These are phyloP conservation scores for Cylindroiulus punctatus DNA, from an alignment of 2,888 invertebrate genomes.

Conservation along the genomic window DNA sequence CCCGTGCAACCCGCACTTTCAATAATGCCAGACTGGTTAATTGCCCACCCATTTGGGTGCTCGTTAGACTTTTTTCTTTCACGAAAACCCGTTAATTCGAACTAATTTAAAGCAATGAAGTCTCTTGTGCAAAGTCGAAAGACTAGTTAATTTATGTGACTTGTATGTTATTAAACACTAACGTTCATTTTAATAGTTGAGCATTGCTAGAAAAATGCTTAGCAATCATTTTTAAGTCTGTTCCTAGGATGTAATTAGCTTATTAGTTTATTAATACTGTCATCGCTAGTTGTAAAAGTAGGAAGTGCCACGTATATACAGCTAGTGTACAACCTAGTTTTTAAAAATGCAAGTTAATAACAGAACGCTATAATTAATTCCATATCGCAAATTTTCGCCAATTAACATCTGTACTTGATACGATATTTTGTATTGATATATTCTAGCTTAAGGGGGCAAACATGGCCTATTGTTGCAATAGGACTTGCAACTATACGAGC, in stretches of 20 bases:
- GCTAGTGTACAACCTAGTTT: conserved; percentile 15
- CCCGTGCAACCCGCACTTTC: background rate
- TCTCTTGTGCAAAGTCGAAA: background rate
- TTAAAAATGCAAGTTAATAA: too few relatives aligned
- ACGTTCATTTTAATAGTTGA: background rate
- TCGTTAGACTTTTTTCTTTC: background rate
- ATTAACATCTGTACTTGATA: too few relatives aligned
- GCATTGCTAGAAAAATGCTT: conserved; percentile 6
- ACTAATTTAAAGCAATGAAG: conserved; percentile 11
- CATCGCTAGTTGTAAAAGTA: background rate
- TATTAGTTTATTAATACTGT: background rate
- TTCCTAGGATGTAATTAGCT: background rate
- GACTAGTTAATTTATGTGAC: conserved; percentile 24
- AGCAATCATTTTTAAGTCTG: background rate
- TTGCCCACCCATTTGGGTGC: conserved; percentile 5
- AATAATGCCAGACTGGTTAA: conserved; percentile 19
- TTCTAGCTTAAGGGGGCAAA: too few relatives aligned
- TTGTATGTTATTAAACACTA: background rate
- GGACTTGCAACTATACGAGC: too few relatives aligned
- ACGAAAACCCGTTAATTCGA: conserved; percentile 7
- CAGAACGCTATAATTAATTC: too few relatives aligned
- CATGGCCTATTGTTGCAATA: too few relatives aligned
- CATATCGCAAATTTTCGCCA: too few relatives aligned
- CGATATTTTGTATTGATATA: too few relatives aligned
- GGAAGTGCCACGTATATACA: too few relatives aligned